These are phyloP conservation scores for Limenitis arthemis DNA, from an alignment of 2,888 invertebrate genomes.

Conservation along the genomic window DNA sequence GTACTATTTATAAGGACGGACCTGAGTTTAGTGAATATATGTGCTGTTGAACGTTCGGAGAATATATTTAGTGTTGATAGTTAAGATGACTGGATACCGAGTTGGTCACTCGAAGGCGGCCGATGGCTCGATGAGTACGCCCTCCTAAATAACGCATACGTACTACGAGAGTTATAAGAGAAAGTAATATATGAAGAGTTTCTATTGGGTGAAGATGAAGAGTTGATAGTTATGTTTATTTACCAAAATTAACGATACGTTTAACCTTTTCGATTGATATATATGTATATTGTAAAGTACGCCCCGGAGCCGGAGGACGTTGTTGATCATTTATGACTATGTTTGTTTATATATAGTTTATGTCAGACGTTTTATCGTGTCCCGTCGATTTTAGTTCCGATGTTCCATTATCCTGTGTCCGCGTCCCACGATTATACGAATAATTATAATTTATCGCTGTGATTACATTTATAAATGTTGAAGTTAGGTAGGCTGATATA, in stretches of 20 bases:
- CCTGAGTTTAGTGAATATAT: slow-evolving; percentile 67
- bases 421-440: slow-evolving; percentile 44
- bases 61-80: slow-evolving; percentile 67
- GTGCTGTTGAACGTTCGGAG: slow-evolving; percentile 71
- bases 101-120: slow-evolving; percentile 65
- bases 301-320: slow-evolving; percentile 27
- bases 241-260: slow-evolving; percentile 61
- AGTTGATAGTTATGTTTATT: slow-evolving; percentile 64
- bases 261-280: slow-evolving; percentile 47
- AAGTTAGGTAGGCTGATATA: slow-evolving; percentile 49
- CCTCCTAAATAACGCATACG: slow-evolving; percentile 56
- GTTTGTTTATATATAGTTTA: slow-evolving; percentile 59
- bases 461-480: slow-evolving; percentile 66
- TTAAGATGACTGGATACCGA: slow-evolving; percentile 54
- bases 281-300: slow-evolving; percentile 34
- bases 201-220: slow-evolving; percentile 63
- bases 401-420: slow-evolving; percentile 56
- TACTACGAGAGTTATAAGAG: slow-evolving; percentile 62
- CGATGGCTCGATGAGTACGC: slow-evolving; percentile 60
- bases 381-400: slow-evolving; percentile 53
- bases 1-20: slow-evolving; percentile 40
- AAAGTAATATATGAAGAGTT: slow-evolving; percentile 66
- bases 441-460: slow-evolving; percentile 68
- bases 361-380: slow-evolving; percentile 56
- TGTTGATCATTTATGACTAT: slow-evolving; percentile 33